These are phyloP conservation scores for Morinoia aosen DNA, from an alignment of 2,888 invertebrate genomes.

Conservation along the genomic window DNA sequence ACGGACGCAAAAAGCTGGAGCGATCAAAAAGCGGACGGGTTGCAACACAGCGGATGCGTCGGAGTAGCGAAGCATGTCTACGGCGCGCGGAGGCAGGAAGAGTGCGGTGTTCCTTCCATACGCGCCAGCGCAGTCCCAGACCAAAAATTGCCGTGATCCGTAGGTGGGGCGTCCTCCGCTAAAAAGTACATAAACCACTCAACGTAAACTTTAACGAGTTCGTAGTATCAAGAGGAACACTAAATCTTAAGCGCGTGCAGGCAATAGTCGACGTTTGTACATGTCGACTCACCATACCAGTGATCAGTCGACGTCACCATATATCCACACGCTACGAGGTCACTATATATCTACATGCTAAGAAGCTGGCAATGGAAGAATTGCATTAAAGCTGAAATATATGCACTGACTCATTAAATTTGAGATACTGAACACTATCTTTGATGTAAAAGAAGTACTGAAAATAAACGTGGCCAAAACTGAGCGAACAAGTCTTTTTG, in stretches of 20 bases:
- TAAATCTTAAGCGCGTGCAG: not conserved
- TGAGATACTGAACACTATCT: too few species aligned
- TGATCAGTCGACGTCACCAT: too few species aligned
- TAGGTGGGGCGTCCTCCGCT: not conserved
- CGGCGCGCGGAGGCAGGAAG: not conserved
- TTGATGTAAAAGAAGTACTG: too few species aligned
- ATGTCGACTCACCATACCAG: not conserved
- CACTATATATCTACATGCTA: too few species aligned
- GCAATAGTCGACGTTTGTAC: not conserved
- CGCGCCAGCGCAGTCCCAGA: not conserved
- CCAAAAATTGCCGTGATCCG: not conserved
- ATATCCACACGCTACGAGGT: too few species aligned
- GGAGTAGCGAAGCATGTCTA: constrained; percentile 28
- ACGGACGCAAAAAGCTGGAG: not conserved
- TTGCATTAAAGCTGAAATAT: too few species aligned
- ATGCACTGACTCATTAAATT: too few species aligned
- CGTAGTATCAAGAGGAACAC: not conserved
- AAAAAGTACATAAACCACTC: not conserved
- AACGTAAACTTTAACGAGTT: not conserved
- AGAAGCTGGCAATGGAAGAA: too few species aligned
- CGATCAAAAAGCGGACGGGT: not conserved
- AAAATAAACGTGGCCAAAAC: not conserved
- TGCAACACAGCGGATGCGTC: not conserved
- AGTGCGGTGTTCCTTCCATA: not conserved
- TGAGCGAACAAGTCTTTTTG: not conserved